Evolutionary conservation across 2,888 invertebrate genomes (phyloP).

Genomic region (Ormyrus rosae): DNA sequence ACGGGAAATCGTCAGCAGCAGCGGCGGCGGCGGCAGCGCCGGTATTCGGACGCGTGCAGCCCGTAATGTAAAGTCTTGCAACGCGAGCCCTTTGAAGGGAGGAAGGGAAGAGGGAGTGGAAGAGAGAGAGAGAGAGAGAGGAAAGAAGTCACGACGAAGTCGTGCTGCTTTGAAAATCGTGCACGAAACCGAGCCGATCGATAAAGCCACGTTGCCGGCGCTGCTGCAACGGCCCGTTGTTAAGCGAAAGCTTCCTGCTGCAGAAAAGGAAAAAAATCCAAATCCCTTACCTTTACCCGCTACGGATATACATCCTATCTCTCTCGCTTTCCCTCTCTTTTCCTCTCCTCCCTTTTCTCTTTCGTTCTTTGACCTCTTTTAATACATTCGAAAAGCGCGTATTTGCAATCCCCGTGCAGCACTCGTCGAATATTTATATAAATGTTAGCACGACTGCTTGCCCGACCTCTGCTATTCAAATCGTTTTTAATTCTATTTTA

Average conservation of each 20-base stretch:
- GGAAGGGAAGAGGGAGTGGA: background rate
- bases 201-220: constrained; percentile 16
- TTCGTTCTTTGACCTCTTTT: constrained; percentile 8
- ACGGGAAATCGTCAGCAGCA: constrained; percentile 10
- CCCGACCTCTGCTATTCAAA: no score
- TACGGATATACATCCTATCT: background rate
- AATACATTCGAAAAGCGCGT: background rate
- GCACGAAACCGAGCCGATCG: constrained; percentile 36
- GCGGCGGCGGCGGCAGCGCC: no score
- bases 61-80: constrained; percentile 4
- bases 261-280: constrained; percentile 16
- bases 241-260: constrained; percentile 42
- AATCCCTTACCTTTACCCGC: constrained; percentile 23
- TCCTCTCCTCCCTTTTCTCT: background rate
- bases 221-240: constrained; percentile 36
- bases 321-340: constrained; percentile 26
- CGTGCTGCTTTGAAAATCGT: constrained; percentile 47
- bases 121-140: no score
- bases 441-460: background rate
- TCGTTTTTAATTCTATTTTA: no score
- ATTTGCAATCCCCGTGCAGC: background rate
- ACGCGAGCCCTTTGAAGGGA: constrained; percentile 16
- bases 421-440: background rate
- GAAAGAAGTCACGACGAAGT: constrained; percentile 35
- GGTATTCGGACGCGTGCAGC: background rate